These are phyloP conservation scores for Echinarachnius parma DNA, from an alignment of 53 echinoderm and acorn worm genomes.

Conservation along the genomic window DNA sequence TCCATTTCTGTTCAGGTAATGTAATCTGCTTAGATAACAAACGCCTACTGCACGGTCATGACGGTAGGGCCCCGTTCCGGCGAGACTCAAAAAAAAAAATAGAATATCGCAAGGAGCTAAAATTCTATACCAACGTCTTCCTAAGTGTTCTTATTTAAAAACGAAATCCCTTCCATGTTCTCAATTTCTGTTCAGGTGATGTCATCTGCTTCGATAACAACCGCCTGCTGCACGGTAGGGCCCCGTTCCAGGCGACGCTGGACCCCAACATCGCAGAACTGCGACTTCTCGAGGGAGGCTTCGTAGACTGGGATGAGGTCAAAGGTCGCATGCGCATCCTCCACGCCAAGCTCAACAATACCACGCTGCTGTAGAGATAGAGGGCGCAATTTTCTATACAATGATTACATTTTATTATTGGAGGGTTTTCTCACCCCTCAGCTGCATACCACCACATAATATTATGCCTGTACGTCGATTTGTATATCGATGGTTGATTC, in stretches of 20 bases:
- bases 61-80: slow-evolving; percentile 50
- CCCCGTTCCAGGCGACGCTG: slow-evolving; percentile 28
- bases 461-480: too few species aligned
- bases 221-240: slow-evolving; percentile 74
- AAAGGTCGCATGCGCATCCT: slow-evolving; percentile 66
- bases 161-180: not conserved
- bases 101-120: too few species aligned
- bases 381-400: too few species aligned
- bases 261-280: slow-evolving; percentile 21
- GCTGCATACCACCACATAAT: too few species aligned
- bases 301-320: slow-evolving; percentile 80
- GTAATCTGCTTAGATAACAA: slow-evolving; percentile 68
- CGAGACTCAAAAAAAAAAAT: too few species aligned
- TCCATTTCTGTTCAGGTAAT: slow-evolving; percentile 49
- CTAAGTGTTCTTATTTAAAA: too few species aligned
- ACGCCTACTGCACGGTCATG: slow-evolving; percentile 78
- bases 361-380: slow-evolving; percentile 28
- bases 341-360: slow-evolving; percentile 55
- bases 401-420: too few species aligned
- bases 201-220: slow-evolving; percentile 68
- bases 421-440: too few species aligned
- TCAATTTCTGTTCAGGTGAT: slow-evolving; percentile 50
- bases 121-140: too few species aligned
- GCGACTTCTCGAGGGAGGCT: slow-evolving; percentile 67
- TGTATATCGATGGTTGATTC: too few species aligned